Conservation (phyloP, 2,797 vertebrate genomes). For the Eremophila alpestris region DNA sequence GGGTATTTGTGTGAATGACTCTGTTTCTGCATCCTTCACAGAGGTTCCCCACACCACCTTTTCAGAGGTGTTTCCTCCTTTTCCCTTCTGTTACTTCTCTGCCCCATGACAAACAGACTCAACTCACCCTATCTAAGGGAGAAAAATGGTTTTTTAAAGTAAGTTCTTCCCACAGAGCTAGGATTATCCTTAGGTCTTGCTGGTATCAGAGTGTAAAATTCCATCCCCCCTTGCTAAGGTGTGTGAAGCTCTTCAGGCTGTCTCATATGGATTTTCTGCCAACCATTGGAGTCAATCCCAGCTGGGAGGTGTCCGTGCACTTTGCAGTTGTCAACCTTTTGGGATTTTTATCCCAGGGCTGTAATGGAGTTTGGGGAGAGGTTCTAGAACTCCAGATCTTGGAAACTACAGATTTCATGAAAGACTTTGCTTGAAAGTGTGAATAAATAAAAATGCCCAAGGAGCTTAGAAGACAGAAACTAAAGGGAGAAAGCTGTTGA, state of each 20-base stretch:
- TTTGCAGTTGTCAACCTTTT: neutral
- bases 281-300: fast-evolving
- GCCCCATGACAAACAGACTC: neutral
- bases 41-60: neutral
- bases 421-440: neutral
- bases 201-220: neutral
- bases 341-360: neutral
- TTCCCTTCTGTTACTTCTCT: neutral
- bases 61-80: neutral
- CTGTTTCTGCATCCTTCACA: neutral
- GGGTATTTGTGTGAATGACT: neutral
- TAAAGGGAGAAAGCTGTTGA: neutral
- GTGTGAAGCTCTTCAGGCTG: neutral
- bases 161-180: neutral
- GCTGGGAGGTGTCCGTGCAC: neutral
- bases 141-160: neutral
- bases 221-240: neutral
- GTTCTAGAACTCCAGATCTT: neutral
- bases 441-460: neutral
- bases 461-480: neutral
- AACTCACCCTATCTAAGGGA: neutral
- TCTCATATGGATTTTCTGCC: neutral
- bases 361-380: neutral
- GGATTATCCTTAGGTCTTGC: neutral
- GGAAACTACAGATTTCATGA: neutral